Conservation (phyloP, 2,888 invertebrate genomes). For the Hymenopus coronatus region DNA sequence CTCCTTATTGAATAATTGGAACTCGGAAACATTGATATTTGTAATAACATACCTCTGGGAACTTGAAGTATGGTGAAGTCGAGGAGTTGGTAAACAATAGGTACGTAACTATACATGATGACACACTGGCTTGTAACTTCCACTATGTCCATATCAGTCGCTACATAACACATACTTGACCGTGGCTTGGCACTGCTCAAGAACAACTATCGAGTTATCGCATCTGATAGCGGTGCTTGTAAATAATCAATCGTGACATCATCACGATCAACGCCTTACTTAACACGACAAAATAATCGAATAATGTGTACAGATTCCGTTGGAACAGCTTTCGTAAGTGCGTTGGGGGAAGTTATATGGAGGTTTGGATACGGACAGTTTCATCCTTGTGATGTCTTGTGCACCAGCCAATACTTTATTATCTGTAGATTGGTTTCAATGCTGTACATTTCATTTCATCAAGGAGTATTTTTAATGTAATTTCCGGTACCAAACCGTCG, state of each 20-base stretch:
- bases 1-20: too few species aligned
- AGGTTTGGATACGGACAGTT: too few species aligned
- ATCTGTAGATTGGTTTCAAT: too few species aligned
- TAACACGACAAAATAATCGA: not conserved
- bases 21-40: too few species aligned
- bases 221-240: not conserved
- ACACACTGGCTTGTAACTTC: not conserved
- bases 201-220: not conserved
- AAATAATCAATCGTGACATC: not conserved
- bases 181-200: not conserved
- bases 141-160: not conserved
- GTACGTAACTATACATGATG: constrained; percentile 4
- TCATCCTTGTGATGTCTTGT: too few species aligned
- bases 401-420: too few species aligned
- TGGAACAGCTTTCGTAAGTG: too few species aligned
- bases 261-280: not conserved
- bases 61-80: not conserved
- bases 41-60: not conserved
- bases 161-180: not conserved
- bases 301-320: too few species aligned
- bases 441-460: too few species aligned
- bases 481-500: too few species aligned
- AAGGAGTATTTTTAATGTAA: too few species aligned
- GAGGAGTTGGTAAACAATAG: not conserved
- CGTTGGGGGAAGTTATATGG: too few species aligned